A percentile compares a stretch with the other conserved stretches of the same genome.
Evolutionary conservation across 2,797 vertebrate species (phyloP).

Genomic region (Alauda arvensis): DNA sequence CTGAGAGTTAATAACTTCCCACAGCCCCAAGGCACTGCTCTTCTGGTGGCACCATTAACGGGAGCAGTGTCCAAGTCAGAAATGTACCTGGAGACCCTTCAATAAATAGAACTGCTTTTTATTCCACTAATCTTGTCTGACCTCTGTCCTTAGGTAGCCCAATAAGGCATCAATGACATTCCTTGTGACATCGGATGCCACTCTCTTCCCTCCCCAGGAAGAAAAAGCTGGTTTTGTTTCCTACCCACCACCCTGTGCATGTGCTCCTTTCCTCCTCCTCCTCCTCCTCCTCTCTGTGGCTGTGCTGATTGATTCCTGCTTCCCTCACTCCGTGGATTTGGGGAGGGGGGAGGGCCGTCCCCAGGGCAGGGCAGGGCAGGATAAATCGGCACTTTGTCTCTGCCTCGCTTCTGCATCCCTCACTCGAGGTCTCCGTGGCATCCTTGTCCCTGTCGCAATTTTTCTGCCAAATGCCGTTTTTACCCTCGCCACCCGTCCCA

Average conservation of each 20-base stretch:
- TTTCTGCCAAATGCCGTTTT: constrained; percentile 26
- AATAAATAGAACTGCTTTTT: background rate
- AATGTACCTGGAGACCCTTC: background rate
- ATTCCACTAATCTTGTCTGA: background rate
- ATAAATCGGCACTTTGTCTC: constrained; percentile 8
- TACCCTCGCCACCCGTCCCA: background rate
- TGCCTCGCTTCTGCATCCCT: background rate
- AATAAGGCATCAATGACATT: background rate
- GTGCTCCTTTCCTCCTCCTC: background rate
- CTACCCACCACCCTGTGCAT: background rate
- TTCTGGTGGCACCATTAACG: background rate
- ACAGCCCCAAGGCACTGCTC: background rate
- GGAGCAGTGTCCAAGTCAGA: background rate
- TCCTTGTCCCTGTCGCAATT: background rate
- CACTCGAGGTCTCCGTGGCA: background rate
- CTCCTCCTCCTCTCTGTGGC: background rate
- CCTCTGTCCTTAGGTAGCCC: background rate
- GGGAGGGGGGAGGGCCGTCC: background rate
- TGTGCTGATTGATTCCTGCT: constrained; percentile 16
- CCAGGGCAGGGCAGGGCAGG: background rate
- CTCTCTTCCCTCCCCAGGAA: background rate
- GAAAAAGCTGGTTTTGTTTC: background rate
- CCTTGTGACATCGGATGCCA: background rate
- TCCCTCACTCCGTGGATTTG: background rate
- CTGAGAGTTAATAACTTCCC: background rate